A percentile compares a stretch with the other conserved stretches of the same genome.
phyloP scores from a whole-genome alignment of 2,888 invertebrate genomes.

The Glomeris marginata region DNA sequence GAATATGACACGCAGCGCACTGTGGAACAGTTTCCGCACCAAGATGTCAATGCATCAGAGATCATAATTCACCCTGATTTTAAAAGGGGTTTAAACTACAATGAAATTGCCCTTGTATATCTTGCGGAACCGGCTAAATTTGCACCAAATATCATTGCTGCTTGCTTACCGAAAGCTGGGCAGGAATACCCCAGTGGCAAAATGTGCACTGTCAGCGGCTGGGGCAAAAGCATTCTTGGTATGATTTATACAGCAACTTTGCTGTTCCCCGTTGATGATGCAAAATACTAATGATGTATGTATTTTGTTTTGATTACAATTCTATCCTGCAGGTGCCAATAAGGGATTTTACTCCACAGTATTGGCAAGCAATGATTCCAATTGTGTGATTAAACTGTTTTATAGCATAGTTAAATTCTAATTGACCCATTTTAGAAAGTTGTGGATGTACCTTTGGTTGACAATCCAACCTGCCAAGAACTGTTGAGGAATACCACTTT shows the following conservation, averaged over 20 bases:
- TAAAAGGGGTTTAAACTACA: slow-evolving; percentile 39
- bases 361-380: too few species aligned
- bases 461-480: slow-evolving; percentile 62
- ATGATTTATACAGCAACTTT: slow-evolving; percentile 23
- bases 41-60: slow-evolving; percentile 45
- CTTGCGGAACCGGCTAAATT: slow-evolving; percentile 42
- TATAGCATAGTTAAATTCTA: too few species aligned
- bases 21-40: slow-evolving; percentile 50
- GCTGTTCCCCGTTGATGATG: too few species aligned
- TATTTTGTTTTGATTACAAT: too few species aligned
- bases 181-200: slow-evolving; percentile 7
- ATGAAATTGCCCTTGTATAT: slow-evolving; percentile 58
- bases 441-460: slow-evolving; percentile 73
- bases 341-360: not conserved
- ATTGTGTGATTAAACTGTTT: too few species aligned
- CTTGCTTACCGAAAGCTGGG: slow-evolving; percentile 43
- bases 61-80: slow-evolving; percentile 21
- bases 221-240: slow-evolving; percentile 58
- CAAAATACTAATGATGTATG: slow-evolving; percentile 8
- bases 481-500: slow-evolving; percentile 64
- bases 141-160: slow-evolving; percentile 52
- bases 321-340: not conserved
- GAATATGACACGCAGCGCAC: slow-evolving; percentile 70
- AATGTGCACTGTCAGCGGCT: slow-evolving; percentile 51
- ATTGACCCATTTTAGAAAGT: slow-evolving; percentile 36